Base-by-base conservation (phyloP, 2,888 invertebrate species). In the Andrena trimmerana region DNA sequence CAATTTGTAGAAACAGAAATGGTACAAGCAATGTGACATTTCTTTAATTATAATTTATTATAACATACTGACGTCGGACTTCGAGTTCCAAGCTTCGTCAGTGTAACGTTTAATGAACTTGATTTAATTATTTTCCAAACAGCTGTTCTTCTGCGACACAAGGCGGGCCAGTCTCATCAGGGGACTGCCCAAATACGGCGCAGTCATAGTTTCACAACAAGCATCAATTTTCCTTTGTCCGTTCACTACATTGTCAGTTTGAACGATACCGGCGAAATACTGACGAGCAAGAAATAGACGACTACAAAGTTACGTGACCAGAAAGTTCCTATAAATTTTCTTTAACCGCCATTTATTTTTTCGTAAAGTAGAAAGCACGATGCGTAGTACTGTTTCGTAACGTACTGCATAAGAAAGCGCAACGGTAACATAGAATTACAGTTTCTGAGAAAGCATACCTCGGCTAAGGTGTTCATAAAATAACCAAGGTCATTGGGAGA, bases 401-500 rank as follows among this genome's bases (percentile, higher is more conserved):
- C 27, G 24, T 8, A 13, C 24, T 20, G 3, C 65, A n/a, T 27
- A 66, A 52, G 31, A 10, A 20, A 10, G 52, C 20, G 31, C 31
- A 71, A 16, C 24, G 48, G 31, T 31, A n/a, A 6, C 42, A 42
- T 36, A 24, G 62, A 52, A 52, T 63, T 52, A 7, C 10, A n/a
- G 0, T 63, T 52, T 66, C 4, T 20, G 10, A 1, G 6, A 33
- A 29, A 13, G 72, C 83, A 36, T 87, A 92, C 92, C 86, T 91
- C 92, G 0, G 91, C 78, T 7, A 93, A 86, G 52, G 90, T 88
- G 69, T 93, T 92, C 90, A 94, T 95, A 59, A 96, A 91, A 67
- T 93, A 94, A 36, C 93, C 92, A 16, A 95, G 86, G 70, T 93
- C 92, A 10, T 71, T 85, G 13, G 66, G 10, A 10, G 90, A 91